These are phyloP conservation scores for Dolichopus griseipennis DNA, from an alignment of 2,888 invertebrate species.

Conservation along the genomic window DNA sequence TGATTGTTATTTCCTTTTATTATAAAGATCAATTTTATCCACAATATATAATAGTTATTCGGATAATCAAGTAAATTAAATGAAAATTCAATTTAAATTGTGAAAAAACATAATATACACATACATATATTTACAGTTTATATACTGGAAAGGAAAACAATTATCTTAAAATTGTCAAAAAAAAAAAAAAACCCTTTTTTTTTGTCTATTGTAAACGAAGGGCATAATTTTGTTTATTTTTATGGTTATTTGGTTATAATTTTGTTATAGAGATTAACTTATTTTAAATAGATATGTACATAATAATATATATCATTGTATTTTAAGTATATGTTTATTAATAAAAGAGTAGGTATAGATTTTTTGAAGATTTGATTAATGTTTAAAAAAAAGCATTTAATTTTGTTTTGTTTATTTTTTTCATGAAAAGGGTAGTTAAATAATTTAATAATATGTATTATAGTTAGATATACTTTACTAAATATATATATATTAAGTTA, in stretches of 20 bases:
- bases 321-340: neutral
- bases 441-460: too few species aligned
- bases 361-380: too few species aligned
- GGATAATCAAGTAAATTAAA: neutral
- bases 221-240: neutral
- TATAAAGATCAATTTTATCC: neutral
- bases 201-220: neutral
- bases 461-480: too few species aligned
- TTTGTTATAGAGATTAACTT: neutral
- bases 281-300: neutral
- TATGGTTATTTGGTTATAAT: neutral
- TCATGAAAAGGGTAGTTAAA: too few species aligned
- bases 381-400: too few species aligned
- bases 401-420: too few species aligned
- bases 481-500: too few species aligned
- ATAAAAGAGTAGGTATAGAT: too few species aligned
- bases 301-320: neutral
- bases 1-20: too few species aligned
- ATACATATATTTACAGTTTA: neutral
- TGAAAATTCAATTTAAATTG: constrained; percentile 1
- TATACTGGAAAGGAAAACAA: constrained; percentile 1
- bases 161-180: too few species aligned
- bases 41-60: neutral
- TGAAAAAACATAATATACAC: too few species aligned
- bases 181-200: neutral